Base-by-base conservation (phyloP, 2,888 invertebrate species). In the Helleia helle region DNA sequence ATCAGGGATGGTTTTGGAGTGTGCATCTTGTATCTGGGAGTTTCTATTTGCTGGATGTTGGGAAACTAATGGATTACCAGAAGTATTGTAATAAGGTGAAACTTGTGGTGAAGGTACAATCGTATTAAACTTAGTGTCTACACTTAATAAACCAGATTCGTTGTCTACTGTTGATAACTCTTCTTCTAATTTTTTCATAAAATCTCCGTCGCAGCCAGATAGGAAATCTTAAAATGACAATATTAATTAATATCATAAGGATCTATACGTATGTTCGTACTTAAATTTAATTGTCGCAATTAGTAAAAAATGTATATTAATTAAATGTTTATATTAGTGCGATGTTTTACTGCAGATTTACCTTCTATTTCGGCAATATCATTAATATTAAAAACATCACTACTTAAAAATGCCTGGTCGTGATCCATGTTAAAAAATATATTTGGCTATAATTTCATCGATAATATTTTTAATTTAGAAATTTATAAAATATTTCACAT, bases 291-390 rank as follows among this genome's bases (percentile, higher is more conserved):
- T n/a, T n/a, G n/a, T n/a, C n/a, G n/a, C n/a, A n/a, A n/a, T n/a
- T n/a, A n/a, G n/a, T n/a, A n/a, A n/a, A n/a, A n/a, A n/a, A n/a
- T n/a, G n/a, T n/a, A n/a, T n/a, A n/a, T n/a, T n/a, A n/a, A n/a
- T n/a, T n/a, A n/a, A n/a, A n/a, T n/a, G n/a, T n/a, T n/a, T n/a
- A n/a, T n/a, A n/a, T n/a, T n/a, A n/a, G 0, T 11, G 7, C 12
- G 14, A 29, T 14, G 18, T 36, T n/a, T n/a, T n/a, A n/a, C n/a
- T n/a, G n/a, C n/a, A 11, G 38, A 29, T 72, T 73, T 83, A 90
- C 91, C 91, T 73, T 91, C 91, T 51, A 91, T 87, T 62, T 89
- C 91, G 53, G 87, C 85, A 31, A 91, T 85, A 59, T 91, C 91
- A 48, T 87, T 87, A 22, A 90, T 79, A 68, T 89, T 89, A 62